Base-by-base conservation (phyloP, 2,888 invertebrate species). In the Phorcus lineatus region DNA sequence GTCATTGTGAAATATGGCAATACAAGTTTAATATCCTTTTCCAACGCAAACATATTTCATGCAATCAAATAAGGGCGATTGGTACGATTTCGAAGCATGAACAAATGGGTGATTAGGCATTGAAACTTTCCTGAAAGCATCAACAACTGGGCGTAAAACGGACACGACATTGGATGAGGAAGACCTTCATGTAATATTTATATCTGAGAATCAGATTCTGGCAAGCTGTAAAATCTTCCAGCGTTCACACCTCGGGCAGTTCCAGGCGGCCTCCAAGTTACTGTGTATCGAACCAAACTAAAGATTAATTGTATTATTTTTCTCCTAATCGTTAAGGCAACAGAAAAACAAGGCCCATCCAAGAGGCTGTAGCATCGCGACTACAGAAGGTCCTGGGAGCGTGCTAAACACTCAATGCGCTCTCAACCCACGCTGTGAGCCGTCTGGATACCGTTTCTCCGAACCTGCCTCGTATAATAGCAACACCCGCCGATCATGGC, bases 221-320 rank as follows among this genome's bases (percentile, higher is more conserved):
- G 28, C 62, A 62, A 22, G 62, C 62, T 62, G 62, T 62, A 28
- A 62, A 62, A 62, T 62, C 28, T 28, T 28, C 24, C 2, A 24
- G 62, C 62, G 9, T 62, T 62, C 62, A 62, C 62, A 62, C 62
- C 28, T 62, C 28, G 28, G 16, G 28, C 16, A 13, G 28, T 7
- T 28, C 28, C 62, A 62, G 62, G 28, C 28, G 24, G 62, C 24
- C 62, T 24, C 62, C 13, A 62, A 62, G n/a, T 62, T 62, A 62
- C 24, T 28, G 24, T 62, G 62, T 28, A 62, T 62, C 28, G 62
- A 62, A 62, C 62, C 62, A 62, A 62, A 62, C 62, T 28, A 28
- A 24, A 62, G 62, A 62, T 62, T 62, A 62, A 62, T 62, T 62
- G 62, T 62, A n/a, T 62, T 62, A 62, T 62, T 62, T 62, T 62